phyloP scores from a whole-genome alignment of 2,113 vertebrate genomes.

The Ptychochromis oligacanthus region DNA sequence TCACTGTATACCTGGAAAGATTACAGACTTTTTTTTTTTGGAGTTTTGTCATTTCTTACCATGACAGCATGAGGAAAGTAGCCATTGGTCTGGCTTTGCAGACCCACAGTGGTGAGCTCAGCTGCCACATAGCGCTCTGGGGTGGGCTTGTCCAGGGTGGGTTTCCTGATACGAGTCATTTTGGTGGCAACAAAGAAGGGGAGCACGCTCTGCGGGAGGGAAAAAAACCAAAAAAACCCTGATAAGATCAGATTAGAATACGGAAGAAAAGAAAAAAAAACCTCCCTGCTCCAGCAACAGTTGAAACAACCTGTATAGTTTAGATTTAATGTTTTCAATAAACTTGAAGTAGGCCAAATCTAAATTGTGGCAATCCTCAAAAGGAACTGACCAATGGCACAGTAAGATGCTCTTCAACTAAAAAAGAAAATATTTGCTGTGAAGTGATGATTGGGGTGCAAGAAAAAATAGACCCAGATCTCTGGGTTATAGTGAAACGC shows the following conservation, averaged over 20 bases:
- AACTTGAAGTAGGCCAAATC: background rate
- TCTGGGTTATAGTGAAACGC: slow-evolving; percentile 36
- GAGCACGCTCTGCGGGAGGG: slow-evolving; percentile 84
- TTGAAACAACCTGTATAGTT: background rate
- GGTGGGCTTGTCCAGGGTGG: slow-evolving; percentile 86
- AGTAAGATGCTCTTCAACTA: background rate
- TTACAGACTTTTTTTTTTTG: background rate
- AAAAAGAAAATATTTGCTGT: background rate
- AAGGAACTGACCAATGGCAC: too few relatives aligned
- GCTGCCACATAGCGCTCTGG: slow-evolving; percentile 87
- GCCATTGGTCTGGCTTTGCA: slow-evolving; percentile 87
- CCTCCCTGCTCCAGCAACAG: background rate
- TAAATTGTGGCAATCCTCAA: background rate
- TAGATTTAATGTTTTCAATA: background rate
- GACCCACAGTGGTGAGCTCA: slow-evolving; percentile 88
- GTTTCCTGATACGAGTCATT: slow-evolving; percentile 86
- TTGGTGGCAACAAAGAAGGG: slow-evolving; percentile 93
- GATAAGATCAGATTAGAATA: background rate
- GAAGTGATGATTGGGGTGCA: background rate
- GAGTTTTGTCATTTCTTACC: slow-evolving; percentile 74
- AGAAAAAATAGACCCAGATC: background rate
- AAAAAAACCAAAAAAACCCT: background rate
- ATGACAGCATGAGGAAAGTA: slow-evolving; percentile 88
- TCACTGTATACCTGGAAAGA: background rate
- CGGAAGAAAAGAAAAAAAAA: background rate